Base-by-base conservation (phyloP, 2,888 invertebrate genomes). In the Electrophaes corylata region DNA sequence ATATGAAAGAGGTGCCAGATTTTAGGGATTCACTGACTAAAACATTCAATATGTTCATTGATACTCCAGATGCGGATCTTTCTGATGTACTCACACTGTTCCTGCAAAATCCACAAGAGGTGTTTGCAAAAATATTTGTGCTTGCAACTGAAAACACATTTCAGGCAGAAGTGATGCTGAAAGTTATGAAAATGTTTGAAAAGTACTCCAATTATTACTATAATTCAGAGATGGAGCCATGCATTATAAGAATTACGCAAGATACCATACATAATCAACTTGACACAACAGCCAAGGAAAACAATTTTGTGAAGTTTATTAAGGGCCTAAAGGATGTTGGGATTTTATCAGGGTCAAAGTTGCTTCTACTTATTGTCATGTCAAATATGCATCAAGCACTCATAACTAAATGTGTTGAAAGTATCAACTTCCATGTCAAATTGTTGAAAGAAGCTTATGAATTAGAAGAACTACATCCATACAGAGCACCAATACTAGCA, bases 31-130 rank as follows among this genome's bases (percentile, higher is more conserved):
- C 69, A 62, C 64, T 82, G 50, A 88, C 73, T 49, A 79, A 84
- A 72, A 79, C 78, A 68, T 91, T 91, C 47, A 91, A 91, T 64
- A 90, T 88, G 72, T 68, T 88, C 11, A 75, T 86, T 57, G 65
- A 71, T 11, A 68, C 77, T 4, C 66, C 73, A 4, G 75, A 83
- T 55, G 62, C 73, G 19, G 84, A 88, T 65, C 64, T 81, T 1
- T 71, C 77, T 11, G 79, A 83, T 66, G 68, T 89, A 12, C 71
- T 88, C 29, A 73, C 71, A 57, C 62, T 85, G 5, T 91, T 91
- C 62, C 53, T 89, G 8, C 91, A 90, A 68, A 88, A 79, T 61
- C 91, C 91, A 1, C 72, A 69, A 44, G 64, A 76, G 61, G 81
- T 86, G 5, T 88, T 75, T 52, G 64, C 47, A 6, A 88, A 81